Evolutionary conservation across 2,888 invertebrate species (phyloP).

Genomic region (Latheticus oryzae): DNA sequence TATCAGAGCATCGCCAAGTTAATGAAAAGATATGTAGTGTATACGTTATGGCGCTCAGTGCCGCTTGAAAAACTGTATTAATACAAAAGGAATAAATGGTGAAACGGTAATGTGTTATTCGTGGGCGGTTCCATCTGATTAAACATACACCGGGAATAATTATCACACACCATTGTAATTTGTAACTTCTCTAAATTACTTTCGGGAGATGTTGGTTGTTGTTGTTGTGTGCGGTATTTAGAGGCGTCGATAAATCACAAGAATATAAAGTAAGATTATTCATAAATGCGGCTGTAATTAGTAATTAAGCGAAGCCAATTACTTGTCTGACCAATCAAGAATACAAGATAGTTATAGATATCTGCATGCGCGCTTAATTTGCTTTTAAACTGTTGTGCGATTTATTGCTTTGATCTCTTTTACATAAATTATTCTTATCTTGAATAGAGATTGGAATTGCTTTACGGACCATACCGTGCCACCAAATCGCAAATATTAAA

Average conservation of each 20-base stretch:
- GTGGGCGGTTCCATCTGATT: slow-evolving; percentile 63
- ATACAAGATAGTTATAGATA: slow-evolving; percentile 45
- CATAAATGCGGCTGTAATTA: slow-evolving; percentile 55
- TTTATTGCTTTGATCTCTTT: slow-evolving; percentile 39
- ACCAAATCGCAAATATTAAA: slow-evolving; percentile 29
- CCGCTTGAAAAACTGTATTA: slow-evolving; percentile 59
- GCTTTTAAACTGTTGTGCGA: slow-evolving; percentile 44
- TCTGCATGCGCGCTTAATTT: slow-evolving; percentile 50
- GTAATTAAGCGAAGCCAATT: slow-evolving; percentile 56
- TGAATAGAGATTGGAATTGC: slow-evolving; percentile 26
- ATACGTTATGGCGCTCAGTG: slow-evolving; percentile 58
- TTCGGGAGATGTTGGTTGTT: no score
- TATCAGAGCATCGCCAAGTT: slow-evolving; percentile 62
- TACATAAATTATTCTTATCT: slow-evolving; percentile 44
- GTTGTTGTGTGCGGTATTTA: slow-evolving; percentile 43
- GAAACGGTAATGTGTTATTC: slow-evolving; percentile 61
- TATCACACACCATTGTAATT: slow-evolving; percentile 62
- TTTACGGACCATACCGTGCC: slow-evolving; percentile 11
- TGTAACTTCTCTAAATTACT: slow-evolving; percentile 60
- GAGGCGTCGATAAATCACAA: slow-evolving; percentile 54
- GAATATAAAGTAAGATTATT: slow-evolving; percentile 52
- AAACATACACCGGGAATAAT: slow-evolving; percentile 61
- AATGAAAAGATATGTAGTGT: slow-evolving; percentile 65
- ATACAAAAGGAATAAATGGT: slow-evolving; percentile 58
- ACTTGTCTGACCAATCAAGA: slow-evolving; percentile 44